Evolutionary conservation across 2,113 vertebrate genomes (phyloP), one percentile per base, ranked within the genome.

Genomic region (Rhinichthys klamathensis): DNA sequence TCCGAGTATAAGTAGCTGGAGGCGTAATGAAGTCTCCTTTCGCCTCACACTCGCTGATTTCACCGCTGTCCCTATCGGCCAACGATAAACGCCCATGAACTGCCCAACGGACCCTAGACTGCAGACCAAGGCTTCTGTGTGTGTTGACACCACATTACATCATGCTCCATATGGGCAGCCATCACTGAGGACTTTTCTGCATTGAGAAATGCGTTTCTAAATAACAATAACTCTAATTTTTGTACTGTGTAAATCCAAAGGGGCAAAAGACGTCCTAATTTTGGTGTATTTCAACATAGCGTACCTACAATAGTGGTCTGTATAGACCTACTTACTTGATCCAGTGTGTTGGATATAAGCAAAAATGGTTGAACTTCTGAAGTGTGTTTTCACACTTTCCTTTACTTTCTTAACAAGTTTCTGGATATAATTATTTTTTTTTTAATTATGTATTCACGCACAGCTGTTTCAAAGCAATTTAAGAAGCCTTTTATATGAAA

Each of bases 1-100:
- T 90, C 86, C 35, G 65, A 76, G 76, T 77, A 89, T 83, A 81
- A 87, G 69, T 85, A 81, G 88, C 79, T 78, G 75, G 77, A 80
- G 86, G 79, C 78, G 87, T 89, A 88, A 90, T 88, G 84, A 89
- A 90, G 89, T 88, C 86, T 91, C 86, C 46, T 77, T 72, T 78
- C 70, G 69, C 79, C 82, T 77, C 88, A 82, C 70, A 51, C 77
- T 75, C 80, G 4, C 76, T 70, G 27, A 21, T 60, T 75, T 73
- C 65, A 60, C 79, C 25, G 6, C 70, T 30, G 58, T 87, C 88
- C 90, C 87, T 82, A 80, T 84, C 69, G 86, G 81, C 72, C 72
- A 15, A 18, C 30, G n/a, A 79, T 84, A 84, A 88, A 49, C 38
- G 41, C 73, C 27, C 27, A 67, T 67, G 46, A 74, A 69, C 85